phyloP scores from a whole-genome alignment of 2,797 vertebrate genomes.

The Galagoides demidoff region DNA sequence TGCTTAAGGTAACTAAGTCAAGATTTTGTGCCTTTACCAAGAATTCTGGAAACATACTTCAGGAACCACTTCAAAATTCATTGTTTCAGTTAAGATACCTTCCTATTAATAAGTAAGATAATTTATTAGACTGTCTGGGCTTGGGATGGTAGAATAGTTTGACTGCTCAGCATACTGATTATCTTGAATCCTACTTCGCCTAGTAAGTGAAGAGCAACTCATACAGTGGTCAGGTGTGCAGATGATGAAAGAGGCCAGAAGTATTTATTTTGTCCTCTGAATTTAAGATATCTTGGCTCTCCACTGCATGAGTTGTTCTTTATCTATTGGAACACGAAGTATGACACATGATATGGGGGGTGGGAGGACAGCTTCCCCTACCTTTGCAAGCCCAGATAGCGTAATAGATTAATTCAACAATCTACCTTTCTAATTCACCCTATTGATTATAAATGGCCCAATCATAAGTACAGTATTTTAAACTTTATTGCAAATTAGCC shows the following conservation, averaged over 20 bases:
- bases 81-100: background rate
- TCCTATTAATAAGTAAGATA: background rate
- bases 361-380: background rate
- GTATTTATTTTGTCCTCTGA: background rate
- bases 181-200: background rate
- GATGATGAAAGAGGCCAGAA: background rate
- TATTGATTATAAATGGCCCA: background rate
- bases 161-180: background rate
- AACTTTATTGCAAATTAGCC: background rate
- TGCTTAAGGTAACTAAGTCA: slow-evolving; percentile 93
- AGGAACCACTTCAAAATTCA: slow-evolving; percentile 2
- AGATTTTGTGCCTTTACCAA: background rate
- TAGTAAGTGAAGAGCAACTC: background rate
- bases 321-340: background rate
- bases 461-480: background rate
- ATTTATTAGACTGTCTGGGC: background rate
- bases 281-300: background rate
- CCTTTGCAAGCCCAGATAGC: background rate
- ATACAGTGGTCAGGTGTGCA: background rate
- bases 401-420: background rate
- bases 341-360: background rate
- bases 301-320: background rate
- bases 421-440: background rate
- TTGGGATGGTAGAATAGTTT: background rate
- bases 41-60: background rate